phyloP scores from a whole-genome alignment of 1,140 invertebrate genomes.

The Kradibia gibbosae region DNA sequence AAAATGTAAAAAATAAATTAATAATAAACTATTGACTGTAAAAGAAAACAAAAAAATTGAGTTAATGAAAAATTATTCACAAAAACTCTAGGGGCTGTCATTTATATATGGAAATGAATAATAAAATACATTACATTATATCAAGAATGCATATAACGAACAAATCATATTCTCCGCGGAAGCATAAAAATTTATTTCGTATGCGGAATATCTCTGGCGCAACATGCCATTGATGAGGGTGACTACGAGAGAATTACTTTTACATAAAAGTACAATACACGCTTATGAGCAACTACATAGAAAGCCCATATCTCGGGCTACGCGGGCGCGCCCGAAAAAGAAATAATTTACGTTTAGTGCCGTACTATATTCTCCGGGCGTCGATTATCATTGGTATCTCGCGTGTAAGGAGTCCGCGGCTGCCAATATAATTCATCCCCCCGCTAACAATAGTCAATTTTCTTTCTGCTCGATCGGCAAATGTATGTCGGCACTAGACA shows the following conservation, averaged over 20 bases:
- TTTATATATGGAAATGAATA: neutral
- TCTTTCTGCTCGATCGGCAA: constrained; percentile 52
- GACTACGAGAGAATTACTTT: constrained; percentile 36
- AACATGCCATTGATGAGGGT: neutral
- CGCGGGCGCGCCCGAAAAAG: neutral
- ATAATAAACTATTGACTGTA: neutral
- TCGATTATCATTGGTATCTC: constrained; percentile 36
- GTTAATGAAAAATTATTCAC: neutral
- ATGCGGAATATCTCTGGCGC: constrained; percentile 12
- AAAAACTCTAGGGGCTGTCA: no score
- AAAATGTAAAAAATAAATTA: neutral
- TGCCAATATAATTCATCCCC: constrained; percentile 32
- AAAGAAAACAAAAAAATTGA: neutral
- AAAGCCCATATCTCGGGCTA: neutral
- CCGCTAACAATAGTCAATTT: constrained; percentile 45
- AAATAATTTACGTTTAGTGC: constrained; percentile 48
- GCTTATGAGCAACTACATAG: neutral
- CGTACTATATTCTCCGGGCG: constrained; percentile 21
- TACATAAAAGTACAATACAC: constrained; percentile 45
- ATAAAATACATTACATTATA: neutral
- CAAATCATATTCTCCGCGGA: neutral
- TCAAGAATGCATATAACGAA: neutral
- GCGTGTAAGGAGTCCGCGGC: neutral
- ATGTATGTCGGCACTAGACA: constrained; percentile 32
- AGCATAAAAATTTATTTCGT: constrained; percentile 13